Evolutionary conservation across 1,140 invertebrate species (phyloP).

Genomic region (Sitophilus oryzae): DNA sequence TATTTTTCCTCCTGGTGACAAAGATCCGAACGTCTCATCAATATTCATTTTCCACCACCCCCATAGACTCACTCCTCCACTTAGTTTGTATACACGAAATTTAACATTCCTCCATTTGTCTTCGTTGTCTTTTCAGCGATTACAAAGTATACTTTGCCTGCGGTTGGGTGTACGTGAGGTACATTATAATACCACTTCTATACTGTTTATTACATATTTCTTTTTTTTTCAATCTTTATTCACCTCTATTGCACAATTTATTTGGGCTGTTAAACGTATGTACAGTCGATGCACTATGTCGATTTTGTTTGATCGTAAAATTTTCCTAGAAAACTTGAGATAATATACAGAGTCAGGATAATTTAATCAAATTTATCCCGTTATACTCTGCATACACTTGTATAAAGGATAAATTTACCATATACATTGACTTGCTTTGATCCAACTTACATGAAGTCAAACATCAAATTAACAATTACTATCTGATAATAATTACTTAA

Average conservation of each 20-base stretch:
- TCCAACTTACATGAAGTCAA: too few relatives aligned
- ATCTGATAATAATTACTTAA: too few relatives aligned
- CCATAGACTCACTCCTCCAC: too few relatives aligned
- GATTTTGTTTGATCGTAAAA: too few relatives aligned
- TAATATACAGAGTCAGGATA: too few relatives aligned
- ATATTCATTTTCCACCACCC: constrained; percentile 9
- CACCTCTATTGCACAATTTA: constrained; percentile 21
- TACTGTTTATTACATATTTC: constrained; percentile 12
- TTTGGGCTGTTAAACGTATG: constrained; percentile 3
- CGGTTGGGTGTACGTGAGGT: constrained; percentile 74
- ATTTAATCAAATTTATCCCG: too few relatives aligned
- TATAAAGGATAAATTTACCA: too few relatives aligned
- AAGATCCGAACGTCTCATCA: constrained; percentile 11
- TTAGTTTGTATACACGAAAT: constrained; percentile 17
- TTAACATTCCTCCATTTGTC: constrained; percentile 26
- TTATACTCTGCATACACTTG: too few relatives aligned
- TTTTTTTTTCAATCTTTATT: constrained; percentile 17
- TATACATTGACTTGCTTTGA: too few relatives aligned
- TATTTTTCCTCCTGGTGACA: too few relatives aligned
- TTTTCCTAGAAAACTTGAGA: too few relatives aligned
- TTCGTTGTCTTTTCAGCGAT: constrained; percentile 55
- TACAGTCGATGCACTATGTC: constrained; percentile 2
- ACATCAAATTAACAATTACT: too few relatives aligned
- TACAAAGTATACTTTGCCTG: constrained; percentile 72
- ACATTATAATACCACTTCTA: constrained; percentile 35